phyloP scores from a whole-genome alignment of 1,140 invertebrate genomes.

The Drosophila auraria region DNA sequence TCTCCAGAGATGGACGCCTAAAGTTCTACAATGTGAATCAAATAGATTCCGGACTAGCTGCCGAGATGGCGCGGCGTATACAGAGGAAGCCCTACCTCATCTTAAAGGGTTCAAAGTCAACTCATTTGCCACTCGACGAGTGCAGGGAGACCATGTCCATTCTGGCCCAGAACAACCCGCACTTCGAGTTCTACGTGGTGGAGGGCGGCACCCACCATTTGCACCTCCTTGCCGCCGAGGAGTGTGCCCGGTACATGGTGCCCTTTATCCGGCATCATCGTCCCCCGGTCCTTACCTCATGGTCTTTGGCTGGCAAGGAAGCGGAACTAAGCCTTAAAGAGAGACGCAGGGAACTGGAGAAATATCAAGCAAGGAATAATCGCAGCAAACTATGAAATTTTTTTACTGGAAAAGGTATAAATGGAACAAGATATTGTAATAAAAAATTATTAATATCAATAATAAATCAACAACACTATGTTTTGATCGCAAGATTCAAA shows the following conservation, averaged over 20 bases:
- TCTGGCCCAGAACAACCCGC: constrained; percentile 85
- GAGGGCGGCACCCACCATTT: constrained; percentile 87
- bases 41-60: constrained; percentile 6
- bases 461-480: not conserved
- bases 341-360: constrained; percentile 15
- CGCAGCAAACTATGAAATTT: constrained; percentile 19
- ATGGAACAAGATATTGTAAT: not conserved
- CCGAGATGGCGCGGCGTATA: constrained; percentile 54
- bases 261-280: constrained; percentile 84
- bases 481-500: too few relatives aligned
- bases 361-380: constrained; percentile 5
- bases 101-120: constrained; percentile 56
- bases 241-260: constrained; percentile 86
- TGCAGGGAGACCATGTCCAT: constrained; percentile 85
- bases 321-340: constrained; percentile 1
- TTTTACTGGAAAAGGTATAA: not conserved
- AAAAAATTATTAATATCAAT: not conserved
- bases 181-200: constrained; percentile 87
- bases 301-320: constrained; percentile 32
- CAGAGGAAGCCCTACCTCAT: constrained; percentile 61
- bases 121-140: not conserved
- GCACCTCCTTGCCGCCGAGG: constrained; percentile 89
- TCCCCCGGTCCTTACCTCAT: constrained; percentile 26
- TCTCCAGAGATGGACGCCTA: constrained; percentile 87
- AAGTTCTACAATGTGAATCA: constrained; percentile 68